These are phyloP conservation scores for Urocolius indicus DNA, from an alignment of 2,113 vertebrate genomes.

Conservation along the genomic window DNA sequence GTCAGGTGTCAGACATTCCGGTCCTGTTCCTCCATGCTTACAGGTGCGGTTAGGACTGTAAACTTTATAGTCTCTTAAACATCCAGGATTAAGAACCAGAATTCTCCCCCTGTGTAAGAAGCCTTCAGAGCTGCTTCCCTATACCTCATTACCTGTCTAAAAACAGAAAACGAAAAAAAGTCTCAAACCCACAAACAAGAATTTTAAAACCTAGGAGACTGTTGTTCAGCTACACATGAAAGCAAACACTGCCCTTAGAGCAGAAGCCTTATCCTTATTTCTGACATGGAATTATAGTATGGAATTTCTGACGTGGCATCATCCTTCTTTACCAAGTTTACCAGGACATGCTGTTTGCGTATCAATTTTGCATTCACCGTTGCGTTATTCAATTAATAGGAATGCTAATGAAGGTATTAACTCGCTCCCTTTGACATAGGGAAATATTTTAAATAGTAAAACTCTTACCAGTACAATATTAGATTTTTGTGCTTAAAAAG, in stretches of 20 bases:
- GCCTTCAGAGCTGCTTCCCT: neutral
- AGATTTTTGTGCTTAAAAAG: neutral
- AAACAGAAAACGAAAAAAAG: neutral
- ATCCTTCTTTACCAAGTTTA: neutral
- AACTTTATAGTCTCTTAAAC: fast-evolving
- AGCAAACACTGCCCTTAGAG: neutral
- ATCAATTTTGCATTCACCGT: neutral
- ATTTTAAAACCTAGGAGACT: neutral
- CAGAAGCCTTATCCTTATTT: neutral
- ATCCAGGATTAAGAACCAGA: neutral
- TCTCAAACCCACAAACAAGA: neutral
- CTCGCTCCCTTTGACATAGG: neutral
- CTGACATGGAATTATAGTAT: neutral
- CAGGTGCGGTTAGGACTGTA: fast-evolving
- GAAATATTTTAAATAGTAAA: neutral
- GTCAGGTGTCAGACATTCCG: too few species aligned
- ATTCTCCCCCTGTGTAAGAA: fast-evolving
- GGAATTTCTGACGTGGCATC: neutral
- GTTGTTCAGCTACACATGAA: neutral
- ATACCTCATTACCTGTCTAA: neutral
- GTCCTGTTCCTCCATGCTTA: neutral
- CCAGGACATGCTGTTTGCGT: neutral
- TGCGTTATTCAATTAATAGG: neutral
- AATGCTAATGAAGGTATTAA: neutral
- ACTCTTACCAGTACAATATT: neutral